Conservation (phyloP, 2,888 invertebrate species). For the Ophion ventricosus region DNA sequence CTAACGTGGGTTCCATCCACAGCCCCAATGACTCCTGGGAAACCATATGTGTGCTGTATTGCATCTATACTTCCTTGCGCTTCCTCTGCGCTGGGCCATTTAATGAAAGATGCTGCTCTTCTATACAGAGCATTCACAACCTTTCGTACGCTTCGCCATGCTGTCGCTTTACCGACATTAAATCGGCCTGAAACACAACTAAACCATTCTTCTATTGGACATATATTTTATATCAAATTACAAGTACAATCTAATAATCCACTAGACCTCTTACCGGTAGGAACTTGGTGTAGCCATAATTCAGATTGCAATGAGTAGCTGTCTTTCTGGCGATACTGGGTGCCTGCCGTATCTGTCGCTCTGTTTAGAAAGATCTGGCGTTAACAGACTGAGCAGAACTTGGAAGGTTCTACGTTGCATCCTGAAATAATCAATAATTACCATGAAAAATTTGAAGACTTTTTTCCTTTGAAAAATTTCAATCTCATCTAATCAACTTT, state of each 20-base stretch:
- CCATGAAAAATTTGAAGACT: neutral
- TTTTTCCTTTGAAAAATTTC: neutral
- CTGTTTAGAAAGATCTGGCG: conserved; percentile 33
- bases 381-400: conserved; percentile 58
- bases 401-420: too few species aligned
- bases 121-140: neutral
- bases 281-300: conserved; percentile 64
- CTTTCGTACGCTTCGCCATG: neutral
- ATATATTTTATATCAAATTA: neutral
- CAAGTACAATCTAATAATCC: conserved; percentile 1
- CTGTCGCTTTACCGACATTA: conserved; percentile 10
- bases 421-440: conserved; percentile 2
- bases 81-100: too few species aligned
- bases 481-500: neutral
- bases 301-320: conserved; percentile 61
- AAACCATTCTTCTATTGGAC: neutral
- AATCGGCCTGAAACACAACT: neutral
- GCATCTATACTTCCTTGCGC: too few species aligned
- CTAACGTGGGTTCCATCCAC: neutral
- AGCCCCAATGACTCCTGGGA: too few species aligned
- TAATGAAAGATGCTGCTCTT: too few species aligned
- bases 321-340: conserved; percentile 52
- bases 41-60: too few species aligned
- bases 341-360: conserved; percentile 41
- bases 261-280: conserved; percentile 43